These are phyloP conservation scores for Eretmochelys imbricata DNA, from an alignment of 2,113 vertebrate genomes.

Conservation along the genomic window DNA sequence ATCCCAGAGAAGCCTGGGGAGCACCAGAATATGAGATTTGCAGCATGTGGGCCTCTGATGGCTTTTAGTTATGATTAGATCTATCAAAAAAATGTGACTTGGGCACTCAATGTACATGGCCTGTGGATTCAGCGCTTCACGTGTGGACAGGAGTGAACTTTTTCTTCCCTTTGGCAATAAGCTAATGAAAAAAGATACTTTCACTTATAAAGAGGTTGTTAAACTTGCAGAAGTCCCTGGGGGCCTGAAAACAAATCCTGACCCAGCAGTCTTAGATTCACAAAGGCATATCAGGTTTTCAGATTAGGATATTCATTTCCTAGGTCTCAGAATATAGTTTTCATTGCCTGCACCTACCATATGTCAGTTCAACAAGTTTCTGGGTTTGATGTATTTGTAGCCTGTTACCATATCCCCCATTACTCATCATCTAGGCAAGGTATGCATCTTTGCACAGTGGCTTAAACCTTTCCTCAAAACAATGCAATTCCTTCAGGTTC, in stretches of 20 bases:
- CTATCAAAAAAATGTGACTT: background rate
- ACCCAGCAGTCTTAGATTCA: background rate
- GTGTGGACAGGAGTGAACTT: background rate
- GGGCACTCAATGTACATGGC: background rate
- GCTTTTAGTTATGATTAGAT: background rate
- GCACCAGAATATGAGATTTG: background rate
- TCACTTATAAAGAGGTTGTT: background rate
- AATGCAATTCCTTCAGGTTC: background rate
- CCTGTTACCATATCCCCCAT: background rate
- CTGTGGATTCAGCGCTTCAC: background rate
- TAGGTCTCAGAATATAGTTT: background rate
- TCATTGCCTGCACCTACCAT: background rate
- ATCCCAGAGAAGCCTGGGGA: background rate
- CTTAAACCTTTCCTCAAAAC: background rate
- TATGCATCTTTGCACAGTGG: background rate
- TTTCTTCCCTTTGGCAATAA: constrained; percentile 16
- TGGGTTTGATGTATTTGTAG: background rate
- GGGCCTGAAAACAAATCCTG: background rate
- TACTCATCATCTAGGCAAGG: background rate
- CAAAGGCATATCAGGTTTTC: background rate
- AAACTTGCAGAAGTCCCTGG: background rate
- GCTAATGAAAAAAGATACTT: constrained; percentile 6
- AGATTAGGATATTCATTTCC: background rate
- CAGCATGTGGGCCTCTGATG: background rate
- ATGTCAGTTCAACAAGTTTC: background rate